Base-by-base conservation (phyloP, 2,888 invertebrate species). In the Ceriagrion tenellum region DNA sequence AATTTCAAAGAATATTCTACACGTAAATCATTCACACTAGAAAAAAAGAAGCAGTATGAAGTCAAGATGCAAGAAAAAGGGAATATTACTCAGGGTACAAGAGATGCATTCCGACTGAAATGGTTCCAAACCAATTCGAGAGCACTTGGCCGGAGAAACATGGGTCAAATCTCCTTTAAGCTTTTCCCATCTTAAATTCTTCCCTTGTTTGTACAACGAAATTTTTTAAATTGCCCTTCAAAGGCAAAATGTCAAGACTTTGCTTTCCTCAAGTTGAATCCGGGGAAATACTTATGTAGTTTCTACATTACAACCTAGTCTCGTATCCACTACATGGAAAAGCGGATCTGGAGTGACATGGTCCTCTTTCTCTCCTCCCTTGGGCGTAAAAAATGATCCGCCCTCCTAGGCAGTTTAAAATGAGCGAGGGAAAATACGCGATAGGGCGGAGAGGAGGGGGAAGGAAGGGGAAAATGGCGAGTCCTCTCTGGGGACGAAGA, bases 331-430 rank as follows among this genome's bases (percentile, higher is more conserved):
- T 69, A 69, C 69, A 69, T 69, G n/a, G 69, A n/a, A 69, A 69
- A 69, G 69, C 69, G 69, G 69, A 69, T 69, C 69, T n/a, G 69
- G 69, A 26, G 26, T 69, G 69, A 69, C 69, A 69, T 69, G 69
- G 69, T 26, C 69, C 69, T 63, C 23, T 69, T 47, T 47, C 47
- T 47, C 47, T 47, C 47, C 69, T 69, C 69, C 69, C n/a, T 10
- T 8, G 69, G 69, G 69, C 69, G 26, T n/a, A 8, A 12, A 69
- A 47, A 69, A 23, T 69, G 26, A 69, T 69, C 69, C 26, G 26
- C 69, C 47, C n/a, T 69, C 69, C n/a, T 8, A 69, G n/a, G 69
- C 69, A n/a, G n/a, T n/a, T 69, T 69, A 26, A 26, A 69, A n/a
- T 47, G 47, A 47, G 47, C 59, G 59, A 59, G 59, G 59, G 23